Evolutionary conservation across 2,888 invertebrate species (phyloP), one percentile per base, ranked within the genome.

Genomic region (Drosophila dives): DNA sequence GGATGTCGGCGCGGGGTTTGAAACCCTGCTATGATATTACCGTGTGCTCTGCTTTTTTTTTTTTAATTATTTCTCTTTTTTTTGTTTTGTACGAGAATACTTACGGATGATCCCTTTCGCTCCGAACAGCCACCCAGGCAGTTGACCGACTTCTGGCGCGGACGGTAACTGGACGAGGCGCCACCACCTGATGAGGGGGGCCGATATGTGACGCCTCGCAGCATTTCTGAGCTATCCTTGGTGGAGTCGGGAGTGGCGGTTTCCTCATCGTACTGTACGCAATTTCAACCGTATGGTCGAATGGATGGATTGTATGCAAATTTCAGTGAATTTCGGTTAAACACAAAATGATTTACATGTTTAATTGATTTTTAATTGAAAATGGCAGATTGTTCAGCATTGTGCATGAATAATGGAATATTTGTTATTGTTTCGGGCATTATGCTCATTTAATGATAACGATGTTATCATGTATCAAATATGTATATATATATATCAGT

Each of bases 81-180:
- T 38, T 40, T 8, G n/a, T 32, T 26, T 17, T 17, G 32, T 26
- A 48, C 59, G 53, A 50, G 54, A 59, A 38, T 92, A 94, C 96
- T 96, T 95, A 96, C 96, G 95, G 95, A 95, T 89, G 96, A 96
- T 93, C 95, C 95, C 93, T 95, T 95, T 86, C 95, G 95, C 90
- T 96, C 95, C 92, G 95, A 94, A 94, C 96, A 96, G 93, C 95
- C 95, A 92, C 94, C 94, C 91, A 96, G 94, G 93, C 96, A 96
- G 94, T 95, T 95, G 90, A 95, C 95, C 81, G 94, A 94, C 91
- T 94, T 93, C 72, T 92, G 91, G 81, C 92, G 93, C 62, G 85
- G 82, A 58, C 77, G 90, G 89, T 67, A 73, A 75, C 77, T 81
- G 82, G 67, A 75, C 58, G 65, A 58, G 65, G 56, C 67, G 56